Evolutionary conservation across 1,140 invertebrate genomes (phyloP).

Genomic region (Nomia melanderi): DNA sequence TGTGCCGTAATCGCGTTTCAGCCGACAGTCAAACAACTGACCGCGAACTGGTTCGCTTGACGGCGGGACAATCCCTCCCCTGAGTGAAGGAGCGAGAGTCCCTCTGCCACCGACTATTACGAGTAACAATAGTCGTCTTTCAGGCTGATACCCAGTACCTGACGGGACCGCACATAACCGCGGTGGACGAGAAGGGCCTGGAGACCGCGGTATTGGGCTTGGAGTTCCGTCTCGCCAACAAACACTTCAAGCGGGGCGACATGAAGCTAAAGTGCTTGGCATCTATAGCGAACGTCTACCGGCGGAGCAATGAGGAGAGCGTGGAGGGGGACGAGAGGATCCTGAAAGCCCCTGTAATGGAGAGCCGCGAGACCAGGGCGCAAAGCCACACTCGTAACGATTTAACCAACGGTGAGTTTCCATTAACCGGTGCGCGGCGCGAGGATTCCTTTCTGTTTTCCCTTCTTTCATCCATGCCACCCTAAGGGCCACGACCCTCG

Average conservation of each 20-base stretch:
- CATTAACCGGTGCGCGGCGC: too few relatives aligned
- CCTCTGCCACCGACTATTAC: too few relatives aligned
- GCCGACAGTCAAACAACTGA: not conserved
- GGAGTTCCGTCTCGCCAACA: slow-evolving; percentile 87
- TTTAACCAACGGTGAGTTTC: slow-evolving; percentile 63
- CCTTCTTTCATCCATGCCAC: too few relatives aligned
- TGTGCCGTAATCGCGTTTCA: slow-evolving; percentile 11
- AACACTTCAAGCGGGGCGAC: slow-evolving; percentile 90
- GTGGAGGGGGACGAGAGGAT: slow-evolving; percentile 86
- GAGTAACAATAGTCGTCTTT: slow-evolving; percentile 5
- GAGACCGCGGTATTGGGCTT: slow-evolving; percentile 87
- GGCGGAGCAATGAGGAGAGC: slow-evolving; percentile 91
- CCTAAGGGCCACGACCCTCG: too few relatives aligned
- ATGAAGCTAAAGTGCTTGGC: slow-evolving; percentile 94
- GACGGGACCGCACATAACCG: slow-evolving; percentile 74
- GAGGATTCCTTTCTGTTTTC: too few relatives aligned
- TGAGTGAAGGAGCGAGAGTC: too few relatives aligned
- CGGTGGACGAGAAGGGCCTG: slow-evolving; percentile 80
- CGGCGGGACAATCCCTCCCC: not conserved
- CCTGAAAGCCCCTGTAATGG: slow-evolving; percentile 84
- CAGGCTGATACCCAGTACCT: slow-evolving; percentile 82
- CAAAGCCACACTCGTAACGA: slow-evolving; percentile 72
- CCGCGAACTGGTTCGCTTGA: not conserved
- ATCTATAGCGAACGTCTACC: slow-evolving; percentile 91
- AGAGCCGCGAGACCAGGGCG: slow-evolving; percentile 83